Base-by-base conservation (phyloP, 2,888 invertebrate genomes). In the Arrhopalites spinosus region DNA sequence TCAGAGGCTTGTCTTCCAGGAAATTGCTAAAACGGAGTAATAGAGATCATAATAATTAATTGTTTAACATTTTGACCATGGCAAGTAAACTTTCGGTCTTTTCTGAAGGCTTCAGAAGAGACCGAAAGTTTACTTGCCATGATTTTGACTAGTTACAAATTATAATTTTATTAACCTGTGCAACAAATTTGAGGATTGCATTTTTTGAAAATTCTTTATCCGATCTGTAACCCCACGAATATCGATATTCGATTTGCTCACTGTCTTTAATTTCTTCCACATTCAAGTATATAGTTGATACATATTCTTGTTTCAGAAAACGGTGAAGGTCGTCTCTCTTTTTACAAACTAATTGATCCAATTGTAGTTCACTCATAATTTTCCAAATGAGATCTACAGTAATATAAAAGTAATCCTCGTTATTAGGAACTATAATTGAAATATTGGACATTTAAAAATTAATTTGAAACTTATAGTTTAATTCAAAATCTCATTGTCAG, bases 181-280 rank as follows among this genome's bases (percentile, higher is more conserved):
- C 45, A 13, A 81, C 81, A 77, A 79, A 82, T 50, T 80, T 80
- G 1, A 81, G 73, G 11, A 82, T 77, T 1, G 27, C 47, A 25
- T 73, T 77, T 73, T 79, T 82, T 17, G 76, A 77, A 45, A 79
- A 81, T 76, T 82, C 82, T 20, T 77, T 76, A 1, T 81, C 73
- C 5, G 82, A 73, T 73, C 82, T 59, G 1, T 73, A 72, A n/a
- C 82, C 82, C 82, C 82, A 82, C 2, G 77, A 74, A 56, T 82
- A 82, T 29, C 23, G 43, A 20, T 77, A 76, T 17, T 68, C 59
- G 13, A 70, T 72, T 29, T 64, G 36, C 11, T 79, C 79, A 15
- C 66, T 23, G 1, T 80, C 81, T 59, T 78, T 74, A n/a, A 30
- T 70, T 50, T 78, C 75, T 20, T 79, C 79, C 23, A 76, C 64